Base-by-base conservation (phyloP, 1,140 invertebrate species). In the Drosophila kanapiae region DNA sequence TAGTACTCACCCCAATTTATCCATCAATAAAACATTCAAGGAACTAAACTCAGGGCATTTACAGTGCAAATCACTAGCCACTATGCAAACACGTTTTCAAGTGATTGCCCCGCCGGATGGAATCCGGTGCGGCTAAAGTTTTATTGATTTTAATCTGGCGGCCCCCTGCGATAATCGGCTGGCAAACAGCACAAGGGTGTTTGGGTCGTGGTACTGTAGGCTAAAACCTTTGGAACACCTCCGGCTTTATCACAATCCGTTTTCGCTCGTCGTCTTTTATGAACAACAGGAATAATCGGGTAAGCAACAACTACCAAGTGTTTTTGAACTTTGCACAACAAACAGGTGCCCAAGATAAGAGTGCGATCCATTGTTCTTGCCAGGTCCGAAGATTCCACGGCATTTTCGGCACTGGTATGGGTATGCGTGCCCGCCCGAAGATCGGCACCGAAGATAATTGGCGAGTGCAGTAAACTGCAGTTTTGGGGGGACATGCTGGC, bases 311-410 rank as follows among this genome's bases (percentile, higher is more conserved):
- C 54, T 63, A 59, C 53, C 68, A 49, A 78, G 77, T 80, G 70
- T 76, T 82, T 80, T 90, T 91, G 85, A 91, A 90, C 85, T 90
- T 90, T 90, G 85, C 68, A 85, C 85, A 90, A 90, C 62, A 90
- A 78, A 87, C 76, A 82, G 70, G 86, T 88, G 70, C 63, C 51
- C n/a, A 91, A 91, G 85, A 88, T 88, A 88, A 88, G 85, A 53
- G 37, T 14, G 29, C 71, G 69, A 61, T 67, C 62, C 61, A 57
- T 74, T 72, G 70, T 57, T 67, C 40, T 54, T 29, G 29, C 40
- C 63, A 57, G 29, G 31, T 29, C 13, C 60, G 47, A 59, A 51
- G 64, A 62, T 43, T 59, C 60, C 58, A 80, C 58, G 60, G 65
- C 71, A 16, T 65, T 42, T 27, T 43, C 5, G 31, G 18, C 6